Percentiles rank a stretch among this genome's conserved stretches.
Evolutionary conservation across 2,113 vertebrate species (phyloP).

Genomic region (Xenus cinereus): DNA sequence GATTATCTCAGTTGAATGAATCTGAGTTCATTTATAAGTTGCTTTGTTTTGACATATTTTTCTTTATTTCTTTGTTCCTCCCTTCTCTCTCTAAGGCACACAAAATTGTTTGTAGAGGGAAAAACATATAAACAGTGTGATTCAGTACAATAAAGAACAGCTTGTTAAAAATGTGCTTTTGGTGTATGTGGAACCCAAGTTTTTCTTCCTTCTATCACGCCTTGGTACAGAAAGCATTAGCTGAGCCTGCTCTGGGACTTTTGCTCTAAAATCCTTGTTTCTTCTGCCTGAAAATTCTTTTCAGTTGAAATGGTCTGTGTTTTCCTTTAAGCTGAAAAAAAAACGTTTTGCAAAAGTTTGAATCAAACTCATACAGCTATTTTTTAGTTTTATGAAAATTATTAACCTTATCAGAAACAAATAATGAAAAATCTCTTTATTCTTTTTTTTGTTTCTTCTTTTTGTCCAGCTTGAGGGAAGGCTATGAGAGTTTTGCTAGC

Average conservation of each 20-base stretch:
- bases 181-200: neutral
- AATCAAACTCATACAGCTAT: neutral
- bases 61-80: constrained; percentile 10
- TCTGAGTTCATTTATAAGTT: constrained; percentile 44
- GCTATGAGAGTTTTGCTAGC: neutral
- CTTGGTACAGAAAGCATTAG: constrained; percentile 3
- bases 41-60: constrained; percentile 23
- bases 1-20: constrained; percentile 48
- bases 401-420: neutral
- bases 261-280: neutral
- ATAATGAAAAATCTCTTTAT: neutral
- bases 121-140: constrained; percentile 11
- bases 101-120: neutral
- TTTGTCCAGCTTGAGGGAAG: neutral
- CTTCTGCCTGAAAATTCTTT: neutral
- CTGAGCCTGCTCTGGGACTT: neutral
- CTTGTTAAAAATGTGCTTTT: constrained; percentile 39
- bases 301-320: neutral
- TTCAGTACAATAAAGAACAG: constrained; percentile 33
- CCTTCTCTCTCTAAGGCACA: constrained; percentile 3
- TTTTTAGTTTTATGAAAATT: neutral
- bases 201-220: neutral
- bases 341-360: neutral
- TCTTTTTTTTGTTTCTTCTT: neutral
- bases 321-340: neutral